Percentiles rank a stretch among this genome's conserved stretches.
Evolutionary conservation across 1,140 invertebrate genomes (phyloP).

Genomic region (Dinoponera quadriceps): DNA sequence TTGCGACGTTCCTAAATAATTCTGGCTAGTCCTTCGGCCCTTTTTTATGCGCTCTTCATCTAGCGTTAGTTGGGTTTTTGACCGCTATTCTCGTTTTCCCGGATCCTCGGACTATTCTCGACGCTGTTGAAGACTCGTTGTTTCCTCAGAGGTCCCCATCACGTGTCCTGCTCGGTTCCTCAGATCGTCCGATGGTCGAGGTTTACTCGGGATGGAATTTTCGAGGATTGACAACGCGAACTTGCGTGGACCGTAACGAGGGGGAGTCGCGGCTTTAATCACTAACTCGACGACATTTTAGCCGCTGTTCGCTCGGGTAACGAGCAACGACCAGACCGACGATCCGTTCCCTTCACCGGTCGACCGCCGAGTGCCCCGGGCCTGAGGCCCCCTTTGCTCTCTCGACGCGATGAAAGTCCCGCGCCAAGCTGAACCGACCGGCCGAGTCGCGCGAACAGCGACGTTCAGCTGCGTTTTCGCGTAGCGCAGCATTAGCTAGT

Average conservation of each 20-base stretch:
- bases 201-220: neutral
- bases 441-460: constrained; percentile 27
- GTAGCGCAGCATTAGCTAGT: constrained; percentile 26
- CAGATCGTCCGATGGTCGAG: neutral
- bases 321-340: constrained; percentile 41
- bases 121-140: neutral
- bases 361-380: constrained; percentile 78
- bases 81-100: neutral
- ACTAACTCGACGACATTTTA: constrained; percentile 65
- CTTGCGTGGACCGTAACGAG: neutral
- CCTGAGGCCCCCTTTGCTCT: constrained; percentile 66
- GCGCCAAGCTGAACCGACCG: constrained; percentile 52
- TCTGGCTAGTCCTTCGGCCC: neutral
- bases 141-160: constrained; percentile 29
- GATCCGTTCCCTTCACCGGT: constrained; percentile 83
- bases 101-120: neutral
- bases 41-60: neutral
- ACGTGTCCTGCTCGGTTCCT: neutral
- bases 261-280: neutral
- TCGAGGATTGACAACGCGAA: constrained; percentile 1
- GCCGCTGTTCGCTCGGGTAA: constrained; percentile 27
- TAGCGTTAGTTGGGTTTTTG: neutral
- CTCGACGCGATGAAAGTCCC: constrained; percentile 72
- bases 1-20: neutral
- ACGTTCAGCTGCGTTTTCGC: constrained; percentile 33